Evolutionary conservation across 2,797 vertebrate species (phyloP).

Genomic region (Acomys russatus): DNA sequence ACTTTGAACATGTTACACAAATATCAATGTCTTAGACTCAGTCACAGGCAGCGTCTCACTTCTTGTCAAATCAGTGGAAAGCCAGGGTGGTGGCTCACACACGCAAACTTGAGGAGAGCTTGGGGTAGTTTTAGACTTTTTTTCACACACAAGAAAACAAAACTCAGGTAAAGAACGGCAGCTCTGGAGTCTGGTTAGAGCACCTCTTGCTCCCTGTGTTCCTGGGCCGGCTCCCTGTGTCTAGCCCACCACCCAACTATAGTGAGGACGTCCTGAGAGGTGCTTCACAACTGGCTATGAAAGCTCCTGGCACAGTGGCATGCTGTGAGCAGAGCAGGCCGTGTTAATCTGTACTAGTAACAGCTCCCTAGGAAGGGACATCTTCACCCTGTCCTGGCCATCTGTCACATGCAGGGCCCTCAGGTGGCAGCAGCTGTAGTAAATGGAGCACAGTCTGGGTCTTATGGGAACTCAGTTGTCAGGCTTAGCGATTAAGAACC

Average conservation of each 20-base stretch:
- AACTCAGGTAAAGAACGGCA: not conserved
- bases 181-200: not conserved
- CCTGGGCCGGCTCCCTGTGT: not conserved
- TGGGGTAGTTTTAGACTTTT: not conserved
- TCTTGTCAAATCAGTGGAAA: not conserved
- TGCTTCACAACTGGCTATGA: not conserved
- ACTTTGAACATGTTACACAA: not conserved
- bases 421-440: not conserved
- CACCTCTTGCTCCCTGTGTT: not conserved
- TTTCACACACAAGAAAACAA: not conserved
- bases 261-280: not conserved
- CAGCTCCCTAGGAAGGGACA: not conserved
- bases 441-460: not conserved
- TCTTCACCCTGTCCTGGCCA: not conserved
- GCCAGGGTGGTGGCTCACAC: not conserved
- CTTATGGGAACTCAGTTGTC: not conserved
- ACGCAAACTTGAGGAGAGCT: not conserved
- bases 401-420: accelerated
- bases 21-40: not conserved
- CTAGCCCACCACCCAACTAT: not conserved
- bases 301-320: not conserved
- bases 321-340: not conserved
- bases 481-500: too few relatives aligned
- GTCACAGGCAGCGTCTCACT: not conserved
- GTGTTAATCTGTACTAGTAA: not conserved